Evolutionary conservation across 2,888 invertebrate species (phyloP).

Genomic region (Synanthedon tipuliformis): DNA sequence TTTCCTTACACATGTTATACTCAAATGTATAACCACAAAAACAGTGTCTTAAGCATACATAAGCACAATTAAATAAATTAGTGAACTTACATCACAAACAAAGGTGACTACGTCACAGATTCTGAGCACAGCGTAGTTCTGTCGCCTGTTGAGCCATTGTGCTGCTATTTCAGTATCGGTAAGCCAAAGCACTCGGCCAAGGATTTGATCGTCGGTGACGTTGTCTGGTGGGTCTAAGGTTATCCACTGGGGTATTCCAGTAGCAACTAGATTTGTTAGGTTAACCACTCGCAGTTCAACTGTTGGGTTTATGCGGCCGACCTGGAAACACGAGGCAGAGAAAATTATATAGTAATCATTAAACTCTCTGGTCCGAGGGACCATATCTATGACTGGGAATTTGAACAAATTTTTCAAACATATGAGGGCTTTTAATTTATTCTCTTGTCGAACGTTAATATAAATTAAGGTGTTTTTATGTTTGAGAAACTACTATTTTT

Average conservation of each 20-base stretch:
- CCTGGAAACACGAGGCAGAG: slow-evolving; percentile 40
- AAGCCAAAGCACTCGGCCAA: slow-evolving; percentile 81
- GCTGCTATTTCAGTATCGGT: slow-evolving; percentile 74
- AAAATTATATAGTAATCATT: no score
- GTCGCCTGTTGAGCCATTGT: slow-evolving; percentile 87
- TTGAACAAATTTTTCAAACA: no score
- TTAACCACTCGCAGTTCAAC: slow-evolving; percentile 75
- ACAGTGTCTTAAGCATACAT: no score
- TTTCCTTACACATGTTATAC: no score
- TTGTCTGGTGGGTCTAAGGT: slow-evolving; percentile 52
- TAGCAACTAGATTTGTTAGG: slow-evolving; percentile 33
- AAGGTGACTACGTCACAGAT: slow-evolving; percentile 60
- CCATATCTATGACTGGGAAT: no score
- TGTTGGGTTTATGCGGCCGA: slow-evolving; percentile 78
- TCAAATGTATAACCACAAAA: no score
- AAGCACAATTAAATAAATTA: background rate
- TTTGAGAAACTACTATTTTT: no score
- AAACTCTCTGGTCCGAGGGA: no score
- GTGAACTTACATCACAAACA: slow-evolving; percentile 31
- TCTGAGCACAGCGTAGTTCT: slow-evolving; percentile 76
- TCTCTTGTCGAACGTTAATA: no score
- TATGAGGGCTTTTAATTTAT: no score
- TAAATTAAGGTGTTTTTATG: no score
- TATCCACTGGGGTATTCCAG: slow-evolving; percentile 22
- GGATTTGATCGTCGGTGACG: slow-evolving; percentile 73